Percentiles rank a stretch among this genome's conserved stretches.
Conservation (phyloP, 2,888 invertebrate species). For the Linnaemya tessellans region DNA sequence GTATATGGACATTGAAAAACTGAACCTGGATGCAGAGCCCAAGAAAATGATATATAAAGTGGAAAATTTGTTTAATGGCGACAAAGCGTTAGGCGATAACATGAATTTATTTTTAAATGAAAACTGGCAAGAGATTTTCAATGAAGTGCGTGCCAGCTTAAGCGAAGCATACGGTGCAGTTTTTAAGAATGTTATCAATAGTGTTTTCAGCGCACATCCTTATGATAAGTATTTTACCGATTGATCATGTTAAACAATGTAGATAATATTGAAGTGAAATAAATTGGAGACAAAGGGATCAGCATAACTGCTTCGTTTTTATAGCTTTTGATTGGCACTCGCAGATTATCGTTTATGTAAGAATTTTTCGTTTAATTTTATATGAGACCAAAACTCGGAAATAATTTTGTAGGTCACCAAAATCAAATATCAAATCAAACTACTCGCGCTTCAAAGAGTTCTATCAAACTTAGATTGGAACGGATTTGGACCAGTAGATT, state of each 20-base stretch:
- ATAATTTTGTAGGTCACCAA: no score
- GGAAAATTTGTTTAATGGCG: conserved; percentile 83
- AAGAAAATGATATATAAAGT: conserved; percentile 76
- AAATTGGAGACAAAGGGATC: background rate
- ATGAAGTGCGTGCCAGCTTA: conserved; percentile 71
- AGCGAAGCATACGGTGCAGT: conserved; percentile 78
- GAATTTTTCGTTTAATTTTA: background rate
- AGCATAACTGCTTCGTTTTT: background rate
- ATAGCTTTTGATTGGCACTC: background rate
- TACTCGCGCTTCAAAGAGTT: no score
- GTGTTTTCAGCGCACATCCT: conserved; percentile 81
- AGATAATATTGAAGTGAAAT: background rate
- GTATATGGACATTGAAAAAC: conserved; percentile 71
- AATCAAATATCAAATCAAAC: no score
- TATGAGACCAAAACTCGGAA: background rate
- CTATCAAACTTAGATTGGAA: no score
- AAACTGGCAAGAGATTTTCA: conserved; percentile 81
- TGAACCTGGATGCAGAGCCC: conserved; percentile 64
- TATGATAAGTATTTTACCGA: conserved; percentile 72
- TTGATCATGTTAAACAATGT: background rate
- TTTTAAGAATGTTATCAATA: conserved; percentile 78
- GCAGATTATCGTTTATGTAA: background rate
- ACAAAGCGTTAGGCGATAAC: conserved; percentile 83
- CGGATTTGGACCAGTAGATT: no score
- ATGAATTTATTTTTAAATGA: conserved; percentile 84